Conservation (phyloP, 2,113 vertebrate genomes). For the Syngnathus scovelli region DNA sequence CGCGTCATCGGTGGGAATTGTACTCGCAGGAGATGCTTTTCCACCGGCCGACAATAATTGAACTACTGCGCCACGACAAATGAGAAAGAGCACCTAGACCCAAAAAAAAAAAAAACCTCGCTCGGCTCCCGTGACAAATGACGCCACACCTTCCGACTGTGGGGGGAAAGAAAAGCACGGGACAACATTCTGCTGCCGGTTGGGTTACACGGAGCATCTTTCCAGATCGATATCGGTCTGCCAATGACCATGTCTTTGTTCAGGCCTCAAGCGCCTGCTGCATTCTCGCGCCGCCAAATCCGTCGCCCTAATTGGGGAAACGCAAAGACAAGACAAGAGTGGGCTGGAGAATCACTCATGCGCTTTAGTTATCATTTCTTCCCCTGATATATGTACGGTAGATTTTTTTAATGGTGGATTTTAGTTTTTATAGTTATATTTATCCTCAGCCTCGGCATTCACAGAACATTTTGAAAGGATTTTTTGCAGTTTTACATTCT, state of each 20-base stretch:
- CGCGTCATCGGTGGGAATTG: not conserved
- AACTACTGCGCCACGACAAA: not conserved
- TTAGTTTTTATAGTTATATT: not conserved
- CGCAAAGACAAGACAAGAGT: not conserved
- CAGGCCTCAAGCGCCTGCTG: conserved; percentile 34
- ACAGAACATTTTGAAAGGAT: not conserved
- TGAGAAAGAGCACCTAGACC: conserved; percentile 4
- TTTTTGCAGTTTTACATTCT: not conserved
- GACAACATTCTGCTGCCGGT: conserved; percentile 34
- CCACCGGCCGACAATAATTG: not conserved
- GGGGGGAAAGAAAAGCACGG: conserved; percentile 40
- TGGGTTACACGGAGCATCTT: conserved; percentile 46
- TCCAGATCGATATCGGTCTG: conserved; percentile 52
- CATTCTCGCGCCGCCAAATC: conserved; percentile 20
- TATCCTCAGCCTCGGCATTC: not conserved
- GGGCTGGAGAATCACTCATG: not conserved
- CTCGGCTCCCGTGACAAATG: conserved; percentile 36
- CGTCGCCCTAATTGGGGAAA: conserved; percentile 15
- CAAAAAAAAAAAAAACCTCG: not conserved
- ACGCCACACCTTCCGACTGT: conserved; percentile 29
- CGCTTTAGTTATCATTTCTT: too few relatives aligned
- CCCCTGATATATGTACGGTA: too few relatives aligned
- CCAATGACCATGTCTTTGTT: conserved; percentile 50
- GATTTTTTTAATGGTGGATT: too few relatives aligned
- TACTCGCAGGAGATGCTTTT: conserved; percentile 1